Base-by-base conservation (phyloP, 2,888 invertebrate genomes). In the Ellobium chinense region DNA sequence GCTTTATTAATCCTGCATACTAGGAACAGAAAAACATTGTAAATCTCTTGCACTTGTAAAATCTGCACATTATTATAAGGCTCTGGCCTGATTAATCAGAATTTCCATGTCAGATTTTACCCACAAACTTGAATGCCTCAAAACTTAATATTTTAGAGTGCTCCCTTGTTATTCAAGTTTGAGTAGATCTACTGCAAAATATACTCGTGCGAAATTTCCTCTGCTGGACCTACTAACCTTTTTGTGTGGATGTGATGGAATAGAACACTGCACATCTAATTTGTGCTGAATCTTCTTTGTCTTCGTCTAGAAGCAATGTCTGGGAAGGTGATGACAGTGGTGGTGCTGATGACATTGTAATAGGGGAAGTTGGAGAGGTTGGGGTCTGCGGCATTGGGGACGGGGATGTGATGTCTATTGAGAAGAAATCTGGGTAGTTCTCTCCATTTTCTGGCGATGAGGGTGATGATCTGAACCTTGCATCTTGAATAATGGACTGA, bases 191-290 rank as follows among this genome's bases (percentile, higher is more conserved):
- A n/a, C n/a, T n/a, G n/a, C n/a, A n/a, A n/a, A n/a, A n/a, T n/a
- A n/a, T n/a, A n/a, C n/a, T n/a, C n/a, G n/a, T n/a, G n/a, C n/a
- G n/a, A n/a, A n/a, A n/a, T n/a, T n/a, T n/a, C n/a, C n/a, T n/a
- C n/a, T n/a, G n/a, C n/a, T n/a, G n/a, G n/a, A 34, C 3, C 37
- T 1, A 63, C 65, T 58, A 36, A 93, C 95, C 95, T 92, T 94
- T 94, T 92, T 96, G 96, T 29, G 95, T 95, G 1, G 95, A 95
- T 21, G 95, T 94, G 79, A 96, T 95, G 1, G 96, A 96, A 91
- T 96, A 96, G 91, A 96, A 96, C 82, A 96, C 94, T 29, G 95
- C 95, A 31, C 95, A 94, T 84, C 94, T 94, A 78, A 95, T 94
- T 85, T 93, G 92, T 39, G 91, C 85, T 24, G 94, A 93, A 87